Evolutionary conservation across 1,140 invertebrate species (phyloP).

Genomic region (Cecropterus lyciades): DNA sequence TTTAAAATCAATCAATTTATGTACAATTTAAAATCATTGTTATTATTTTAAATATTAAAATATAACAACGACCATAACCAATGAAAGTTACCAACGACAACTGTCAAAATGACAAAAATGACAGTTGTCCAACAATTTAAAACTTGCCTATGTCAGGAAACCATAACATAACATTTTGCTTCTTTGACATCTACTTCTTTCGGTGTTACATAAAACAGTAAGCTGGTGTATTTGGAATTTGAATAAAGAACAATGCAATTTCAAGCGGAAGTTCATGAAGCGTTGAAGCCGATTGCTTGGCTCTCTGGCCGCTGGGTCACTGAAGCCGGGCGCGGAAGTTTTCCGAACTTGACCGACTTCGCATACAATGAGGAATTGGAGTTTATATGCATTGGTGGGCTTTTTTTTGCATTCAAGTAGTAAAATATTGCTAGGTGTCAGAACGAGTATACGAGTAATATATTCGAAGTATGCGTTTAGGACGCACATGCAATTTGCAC

Average conservation of each 20-base stretch:
- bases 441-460: too few relatives aligned
- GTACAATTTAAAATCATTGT: too few relatives aligned
- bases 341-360: conserved; percentile 86
- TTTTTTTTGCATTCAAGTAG: too few relatives aligned
- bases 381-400: conserved; percentile 83
- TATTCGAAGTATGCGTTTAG: too few relatives aligned
- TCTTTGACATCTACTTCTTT: too few relatives aligned
- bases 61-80: too few relatives aligned
- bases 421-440: too few relatives aligned
- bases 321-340: conserved; percentile 82
- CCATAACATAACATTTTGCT: background rate
- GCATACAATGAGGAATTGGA: conserved; percentile 86
- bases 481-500: too few relatives aligned
- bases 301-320: conserved; percentile 87
- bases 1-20: too few relatives aligned
- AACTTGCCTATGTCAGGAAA: background rate
- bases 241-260: conserved; percentile 29
- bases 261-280: conserved; percentile 54
- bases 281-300: conserved; percentile 84
- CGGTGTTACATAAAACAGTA: conserved; percentile 4
- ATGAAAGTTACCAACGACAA: too few relatives aligned
- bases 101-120: background rate
- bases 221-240: background rate
- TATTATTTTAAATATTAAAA: too few relatives aligned
- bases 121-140: background rate